phyloP scores from a whole-genome alignment of 1,140 invertebrate species.

The Listronotus oregonensis region DNA sequence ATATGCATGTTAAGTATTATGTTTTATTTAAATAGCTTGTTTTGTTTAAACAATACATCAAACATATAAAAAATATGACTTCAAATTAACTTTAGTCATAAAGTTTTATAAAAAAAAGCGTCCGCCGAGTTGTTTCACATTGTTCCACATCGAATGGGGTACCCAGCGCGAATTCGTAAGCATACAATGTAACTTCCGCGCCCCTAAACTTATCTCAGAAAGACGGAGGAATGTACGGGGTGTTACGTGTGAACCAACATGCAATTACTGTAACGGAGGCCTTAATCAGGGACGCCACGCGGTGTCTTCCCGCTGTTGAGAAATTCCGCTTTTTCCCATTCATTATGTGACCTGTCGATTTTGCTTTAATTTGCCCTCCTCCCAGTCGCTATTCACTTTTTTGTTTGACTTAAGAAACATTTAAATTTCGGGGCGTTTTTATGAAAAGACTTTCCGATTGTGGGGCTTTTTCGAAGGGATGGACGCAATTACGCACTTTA shows the following conservation, averaged over 20 bases:
- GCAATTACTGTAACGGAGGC: slow-evolving; percentile 48
- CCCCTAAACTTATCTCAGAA: slow-evolving; percentile 41
- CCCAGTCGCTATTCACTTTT: slow-evolving; percentile 30
- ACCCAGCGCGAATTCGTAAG: slow-evolving; percentile 4
- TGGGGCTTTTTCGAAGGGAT: slow-evolving; percentile 14
- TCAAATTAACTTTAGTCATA: too few species aligned
- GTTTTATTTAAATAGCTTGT: too few species aligned
- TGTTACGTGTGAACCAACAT: slow-evolving; percentile 47
- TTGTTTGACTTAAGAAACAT: slow-evolving; percentile 37
- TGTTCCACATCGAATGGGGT: slow-evolving; percentile 10
- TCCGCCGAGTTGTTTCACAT: background rate
- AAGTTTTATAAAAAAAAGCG: too few species aligned
- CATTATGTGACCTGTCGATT: slow-evolving; percentile 41
- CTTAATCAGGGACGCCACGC: slow-evolving; percentile 41
- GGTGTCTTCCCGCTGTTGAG: slow-evolving; percentile 42
- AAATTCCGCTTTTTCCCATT: slow-evolving; percentile 38
- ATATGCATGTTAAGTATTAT: too few species aligned
- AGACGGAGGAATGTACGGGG: slow-evolving; percentile 38
- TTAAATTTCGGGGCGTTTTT: slow-evolving; percentile 44
- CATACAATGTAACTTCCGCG: slow-evolving; percentile 40
- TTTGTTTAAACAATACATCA: too few species aligned
- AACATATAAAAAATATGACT: too few species aligned
- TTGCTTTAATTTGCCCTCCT: slow-evolving; percentile 38
- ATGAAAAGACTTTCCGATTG: slow-evolving; percentile 22
- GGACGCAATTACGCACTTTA: slow-evolving; percentile 34